Evolutionary conservation across 2,113 vertebrate genomes (phyloP).

Genomic region (Neodontobutis hainanensis): DNA sequence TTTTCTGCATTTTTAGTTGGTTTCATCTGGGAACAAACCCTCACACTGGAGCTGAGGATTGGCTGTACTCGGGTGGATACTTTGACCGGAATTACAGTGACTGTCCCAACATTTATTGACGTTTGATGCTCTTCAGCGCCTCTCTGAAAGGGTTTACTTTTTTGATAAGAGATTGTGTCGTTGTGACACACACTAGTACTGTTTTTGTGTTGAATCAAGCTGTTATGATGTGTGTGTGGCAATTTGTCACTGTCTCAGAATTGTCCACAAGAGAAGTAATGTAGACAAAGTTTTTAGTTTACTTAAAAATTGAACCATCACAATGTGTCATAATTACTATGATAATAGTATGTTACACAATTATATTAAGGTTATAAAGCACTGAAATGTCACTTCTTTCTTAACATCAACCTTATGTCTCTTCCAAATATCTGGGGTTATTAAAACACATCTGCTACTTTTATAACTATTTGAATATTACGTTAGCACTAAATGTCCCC

Average conservation of each 20-base stretch:
- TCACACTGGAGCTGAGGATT: conserved; percentile 87
- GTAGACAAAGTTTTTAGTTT: conserved; percentile 42
- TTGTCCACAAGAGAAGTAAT: conserved; percentile 25
- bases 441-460: conserved; percentile 56
- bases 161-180: conserved; percentile 36
- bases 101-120: conserved; percentile 94
- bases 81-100: conserved; percentile 93
- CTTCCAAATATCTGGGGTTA: conserved; percentile 65
- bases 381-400: conserved; percentile 25
- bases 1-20: conserved; percentile 81
- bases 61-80: conserved; percentile 93
- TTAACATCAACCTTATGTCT: conserved; percentile 32
- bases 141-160: conserved; percentile 41
- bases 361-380: conserved; percentile 24
- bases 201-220: conserved; percentile 25
- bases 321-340: conserved; percentile 35
- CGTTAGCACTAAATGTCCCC: conserved; percentile 45
- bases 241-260: conserved; percentile 35
- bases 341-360: conserved; percentile 27
- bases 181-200: conserved; percentile 33
- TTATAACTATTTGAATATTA: conserved; percentile 50
- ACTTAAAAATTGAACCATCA: conserved; percentile 38
- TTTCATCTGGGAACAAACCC: conserved; percentile 88
- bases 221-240: conserved; percentile 14
- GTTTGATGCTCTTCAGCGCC: conserved; percentile 14